Percentiles rank a stretch among this genome's conserved stretches.
Evolutionary conservation across 2,797 vertebrate genomes (phyloP).

Genomic region (Malacoctenus gilli): DNA sequence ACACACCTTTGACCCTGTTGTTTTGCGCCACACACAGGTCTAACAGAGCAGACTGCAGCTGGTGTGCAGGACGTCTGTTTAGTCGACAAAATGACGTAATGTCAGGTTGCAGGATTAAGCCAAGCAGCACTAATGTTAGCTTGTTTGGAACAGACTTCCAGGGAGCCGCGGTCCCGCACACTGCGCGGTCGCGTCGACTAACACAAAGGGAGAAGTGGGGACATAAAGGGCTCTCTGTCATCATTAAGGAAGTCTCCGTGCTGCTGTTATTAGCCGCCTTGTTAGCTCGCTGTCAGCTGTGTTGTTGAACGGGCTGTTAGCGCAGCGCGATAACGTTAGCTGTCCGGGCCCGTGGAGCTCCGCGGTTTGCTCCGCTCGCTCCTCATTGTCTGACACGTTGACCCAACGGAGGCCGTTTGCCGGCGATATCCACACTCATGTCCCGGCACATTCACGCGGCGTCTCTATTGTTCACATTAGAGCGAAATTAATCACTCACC

Average conservation of each 20-base stretch:
- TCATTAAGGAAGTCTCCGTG: constrained; percentile 44
- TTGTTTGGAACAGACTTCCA: neutral
- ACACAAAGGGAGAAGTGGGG: neutral
- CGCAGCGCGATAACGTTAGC: constrained; percentile 49
- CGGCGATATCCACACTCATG: fast-evolving
- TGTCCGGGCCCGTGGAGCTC: constrained; percentile 34
- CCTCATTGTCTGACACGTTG: neutral
- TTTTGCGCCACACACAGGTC: too few species aligned
- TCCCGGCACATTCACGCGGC: fast-evolving
- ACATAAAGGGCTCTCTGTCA: neutral
- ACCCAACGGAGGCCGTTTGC: fast-evolving
- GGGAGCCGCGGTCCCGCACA: too few species aligned
- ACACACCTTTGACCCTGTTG: too few species aligned
- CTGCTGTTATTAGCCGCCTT: constrained; percentile 42
- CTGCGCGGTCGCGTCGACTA: too few species aligned
- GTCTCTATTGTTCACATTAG: fast-evolving
- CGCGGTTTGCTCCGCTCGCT: neutral
- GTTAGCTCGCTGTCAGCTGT: constrained; percentile 43
- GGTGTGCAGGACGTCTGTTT: too few species aligned
- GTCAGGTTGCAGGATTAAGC: constrained; percentile 1
- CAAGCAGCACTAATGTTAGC: neutral
- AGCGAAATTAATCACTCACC: constrained; percentile 64
- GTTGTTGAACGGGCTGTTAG: constrained; percentile 26
- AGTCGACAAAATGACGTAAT: constrained; percentile 24
- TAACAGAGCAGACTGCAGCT: too few species aligned